These are phyloP conservation scores for Monomorium pharaonis DNA, from an alignment of 1,140 invertebrate species.

Conservation along the genomic window DNA sequence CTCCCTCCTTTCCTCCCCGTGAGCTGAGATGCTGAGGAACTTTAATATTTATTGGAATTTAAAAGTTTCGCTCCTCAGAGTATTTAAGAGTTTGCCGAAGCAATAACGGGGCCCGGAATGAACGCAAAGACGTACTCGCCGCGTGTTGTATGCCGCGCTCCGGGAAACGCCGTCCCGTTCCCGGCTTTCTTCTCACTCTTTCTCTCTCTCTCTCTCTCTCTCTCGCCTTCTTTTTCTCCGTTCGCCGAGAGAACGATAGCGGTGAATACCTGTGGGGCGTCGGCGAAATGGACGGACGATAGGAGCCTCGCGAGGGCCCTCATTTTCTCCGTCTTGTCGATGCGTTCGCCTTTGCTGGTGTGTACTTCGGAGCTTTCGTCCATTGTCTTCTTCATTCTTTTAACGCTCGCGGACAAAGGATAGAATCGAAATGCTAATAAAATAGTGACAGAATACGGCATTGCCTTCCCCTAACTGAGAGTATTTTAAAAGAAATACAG, in stretches of 20 bases:
- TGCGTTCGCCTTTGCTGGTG: background rate
- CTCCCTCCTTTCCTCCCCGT: too few species aligned
- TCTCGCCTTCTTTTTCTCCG: background rate
- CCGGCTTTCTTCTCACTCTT: background rate
- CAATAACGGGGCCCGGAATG: slow-evolving; percentile 74
- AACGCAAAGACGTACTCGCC: slow-evolving; percentile 36
- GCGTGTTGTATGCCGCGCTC: background rate
- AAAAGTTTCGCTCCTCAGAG: slow-evolving; percentile 78
- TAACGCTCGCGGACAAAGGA: background rate
- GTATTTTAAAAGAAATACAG: background rate
- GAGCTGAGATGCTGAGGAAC: slow-evolving; percentile 71
- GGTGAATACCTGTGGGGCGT: slow-evolving; percentile 19
- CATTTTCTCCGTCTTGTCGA: slow-evolving; percentile 15
- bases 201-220: background rate
- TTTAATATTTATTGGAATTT: slow-evolving; percentile 84
- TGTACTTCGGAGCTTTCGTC: background rate
- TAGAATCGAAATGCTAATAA: background rate
- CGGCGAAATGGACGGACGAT: slow-evolving; percentile 8
- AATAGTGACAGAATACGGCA: background rate
- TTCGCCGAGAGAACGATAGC: slow-evolving; percentile 3
- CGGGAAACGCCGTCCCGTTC: background rate
- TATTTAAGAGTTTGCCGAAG: slow-evolving; percentile 82
- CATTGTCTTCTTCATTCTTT: background rate
- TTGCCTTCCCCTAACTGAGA: background rate
- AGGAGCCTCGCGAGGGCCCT: slow-evolving; percentile 30